These are phyloP conservation scores for Desoria tigrina DNA, from an alignment of 2,888 invertebrate species.

Conservation along the genomic window DNA sequence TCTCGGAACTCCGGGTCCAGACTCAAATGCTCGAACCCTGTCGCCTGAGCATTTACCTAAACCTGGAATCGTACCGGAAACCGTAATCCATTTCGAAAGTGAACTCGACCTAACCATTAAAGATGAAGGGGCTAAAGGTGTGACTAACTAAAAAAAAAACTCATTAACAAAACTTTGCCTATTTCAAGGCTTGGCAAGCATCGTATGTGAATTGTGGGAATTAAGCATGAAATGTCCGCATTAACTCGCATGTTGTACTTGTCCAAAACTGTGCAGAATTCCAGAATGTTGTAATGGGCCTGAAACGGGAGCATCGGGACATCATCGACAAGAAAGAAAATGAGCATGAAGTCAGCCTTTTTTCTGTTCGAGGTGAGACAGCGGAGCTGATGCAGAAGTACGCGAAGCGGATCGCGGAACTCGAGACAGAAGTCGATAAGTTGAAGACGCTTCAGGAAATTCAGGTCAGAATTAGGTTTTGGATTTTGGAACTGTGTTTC, in stretches of 20 bases:
- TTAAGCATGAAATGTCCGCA: neutral
- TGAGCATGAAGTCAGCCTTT: conserved; percentile 55
- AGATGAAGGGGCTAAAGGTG: conserved; percentile 12
- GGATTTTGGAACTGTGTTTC: conserved; percentile 15
- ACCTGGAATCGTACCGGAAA: conserved; percentile 51
- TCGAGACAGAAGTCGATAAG: conserved; percentile 57
- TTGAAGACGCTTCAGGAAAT: conserved; percentile 63
- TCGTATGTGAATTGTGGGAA: neutral
- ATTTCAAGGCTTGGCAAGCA: neutral
- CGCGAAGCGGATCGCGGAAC: conserved; percentile 57
- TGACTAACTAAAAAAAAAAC: neutral
- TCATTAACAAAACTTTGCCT: neutral
- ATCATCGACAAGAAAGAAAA: conserved; percentile 56
- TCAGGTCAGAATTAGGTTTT: too few relatives aligned
- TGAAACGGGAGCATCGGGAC: conserved; percentile 59
- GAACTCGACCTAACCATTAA: conserved; percentile 41
- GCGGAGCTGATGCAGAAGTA: conserved; percentile 57
- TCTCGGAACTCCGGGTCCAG: neutral
- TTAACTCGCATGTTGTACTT: neutral
- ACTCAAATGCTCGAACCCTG: conserved; percentile 37
- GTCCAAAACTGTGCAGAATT: too few relatives aligned
- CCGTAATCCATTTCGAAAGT: conserved; percentile 51
- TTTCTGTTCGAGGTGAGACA: conserved; percentile 57
- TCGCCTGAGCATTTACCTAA: conserved; percentile 50
- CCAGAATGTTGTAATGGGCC: conserved; percentile 57